These are phyloP conservation scores for Tethya wilhelma DNA, from an alignment of 37 sponge, comb jelly and placozoan species.

Conservation along the genomic window DNA sequence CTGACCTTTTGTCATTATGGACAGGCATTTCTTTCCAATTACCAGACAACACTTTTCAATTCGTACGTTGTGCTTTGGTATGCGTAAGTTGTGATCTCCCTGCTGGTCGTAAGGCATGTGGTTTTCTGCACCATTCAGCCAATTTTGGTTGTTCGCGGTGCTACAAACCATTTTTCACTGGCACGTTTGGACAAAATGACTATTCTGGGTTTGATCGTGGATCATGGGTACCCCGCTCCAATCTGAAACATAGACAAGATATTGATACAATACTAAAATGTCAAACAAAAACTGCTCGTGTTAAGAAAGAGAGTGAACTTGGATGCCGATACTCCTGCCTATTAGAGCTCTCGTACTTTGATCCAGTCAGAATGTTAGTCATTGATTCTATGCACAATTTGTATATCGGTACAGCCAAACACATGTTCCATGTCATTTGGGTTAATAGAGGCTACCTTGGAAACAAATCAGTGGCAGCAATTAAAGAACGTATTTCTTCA, in stretches of 20 bases:
- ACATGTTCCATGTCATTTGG: conserved; percentile 15
- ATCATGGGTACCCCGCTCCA: conserved; percentile 7
- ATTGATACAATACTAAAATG: background rate
- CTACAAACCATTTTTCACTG: conserved; percentile 8
- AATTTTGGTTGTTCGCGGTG: conserved; percentile 34
- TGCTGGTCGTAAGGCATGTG: conserved; percentile 62
- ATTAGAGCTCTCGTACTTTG: conserved; percentile 62
- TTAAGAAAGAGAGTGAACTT: background rate
- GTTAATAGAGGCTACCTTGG: too few species aligned
- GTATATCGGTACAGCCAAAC: conserved; percentile 63
- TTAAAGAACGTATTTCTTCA: conserved; percentile 10
- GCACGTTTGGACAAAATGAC: background rate
- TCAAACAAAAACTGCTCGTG: background rate
- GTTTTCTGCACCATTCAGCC: conserved; percentile 56
- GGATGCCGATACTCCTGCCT: conserved; percentile 48
- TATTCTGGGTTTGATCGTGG: conserved; percentile 44
- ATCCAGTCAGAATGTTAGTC: conserved; percentile 31
- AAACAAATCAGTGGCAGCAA: too few species aligned
- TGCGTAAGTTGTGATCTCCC: conserved; percentile 53
- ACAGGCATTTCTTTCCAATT: conserved; percentile 32
- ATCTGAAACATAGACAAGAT: background rate
- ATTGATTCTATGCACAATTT: conserved; percentile 82
- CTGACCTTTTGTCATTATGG: conserved; percentile 43
- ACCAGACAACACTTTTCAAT: too few species aligned
- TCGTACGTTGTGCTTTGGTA: conserved; percentile 42